Evolutionary conservation across 2,797 vertebrate genomes (phyloP).

Genomic region (Trachops cirrhosus): DNA sequence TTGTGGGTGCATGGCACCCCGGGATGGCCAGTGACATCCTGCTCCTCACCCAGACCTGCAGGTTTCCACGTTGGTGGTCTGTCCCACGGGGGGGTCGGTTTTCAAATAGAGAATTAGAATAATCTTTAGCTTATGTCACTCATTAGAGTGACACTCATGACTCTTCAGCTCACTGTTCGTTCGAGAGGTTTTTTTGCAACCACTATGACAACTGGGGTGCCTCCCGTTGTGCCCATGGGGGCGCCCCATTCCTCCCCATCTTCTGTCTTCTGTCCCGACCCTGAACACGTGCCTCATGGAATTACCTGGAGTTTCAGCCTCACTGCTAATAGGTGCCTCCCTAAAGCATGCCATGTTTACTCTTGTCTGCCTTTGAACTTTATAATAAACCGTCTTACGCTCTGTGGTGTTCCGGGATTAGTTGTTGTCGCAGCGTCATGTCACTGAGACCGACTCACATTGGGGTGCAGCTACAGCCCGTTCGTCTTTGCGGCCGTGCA

Average conservation of each 20-base stretch:
- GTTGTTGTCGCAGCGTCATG: not conserved
- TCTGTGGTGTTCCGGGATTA: not conserved
- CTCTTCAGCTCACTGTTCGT: not conserved
- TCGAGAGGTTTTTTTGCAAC: not conserved
- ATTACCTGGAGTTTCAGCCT: not conserved
- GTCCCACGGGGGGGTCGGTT: not conserved
- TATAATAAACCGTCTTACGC: not conserved
- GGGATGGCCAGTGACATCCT: rapidly evolving
- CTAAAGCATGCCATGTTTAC: not conserved
- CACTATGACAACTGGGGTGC: rapidly evolving
- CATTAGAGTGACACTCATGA: no score
- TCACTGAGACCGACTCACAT: rapidly evolving
- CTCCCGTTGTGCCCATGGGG: not conserved
- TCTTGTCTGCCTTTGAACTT: not conserved
- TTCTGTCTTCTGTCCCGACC: rapidly evolving
- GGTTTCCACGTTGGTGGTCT: not conserved
- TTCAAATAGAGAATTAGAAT: not conserved
- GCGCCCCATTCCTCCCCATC: rapidly evolving
- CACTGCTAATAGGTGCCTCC: rapidly evolving
- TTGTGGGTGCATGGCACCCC: rapidly evolving
- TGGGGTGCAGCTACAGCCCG: rapidly evolving
- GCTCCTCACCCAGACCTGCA: not conserved
- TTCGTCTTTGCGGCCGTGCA: not conserved
- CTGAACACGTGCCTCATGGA: not conserved
- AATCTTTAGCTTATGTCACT: not conserved